These are phyloP conservation scores for Patiria miniata DNA, from an alignment of 35 echinoderm and acorn worm species.

Conservation along the genomic window DNA sequence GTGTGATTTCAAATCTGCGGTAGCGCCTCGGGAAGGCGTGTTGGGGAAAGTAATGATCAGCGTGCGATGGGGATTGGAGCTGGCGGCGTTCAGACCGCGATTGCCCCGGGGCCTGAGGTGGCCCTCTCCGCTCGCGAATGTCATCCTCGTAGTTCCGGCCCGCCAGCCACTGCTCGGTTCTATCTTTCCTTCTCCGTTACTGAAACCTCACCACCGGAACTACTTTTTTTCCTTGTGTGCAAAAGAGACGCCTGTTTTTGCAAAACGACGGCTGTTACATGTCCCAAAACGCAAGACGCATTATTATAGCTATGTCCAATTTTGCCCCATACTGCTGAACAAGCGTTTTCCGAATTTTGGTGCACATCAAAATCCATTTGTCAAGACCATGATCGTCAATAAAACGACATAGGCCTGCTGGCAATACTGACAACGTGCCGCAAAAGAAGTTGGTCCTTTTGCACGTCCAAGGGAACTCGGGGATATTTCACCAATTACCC, in stretches of 20 bases:
- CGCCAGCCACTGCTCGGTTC: background rate
- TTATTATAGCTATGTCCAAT: background rate
- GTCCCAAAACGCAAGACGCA: background rate
- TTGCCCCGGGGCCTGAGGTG: slow-evolving; percentile 7
- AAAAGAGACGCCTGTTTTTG: background rate
- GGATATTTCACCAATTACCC: too few relatives aligned
- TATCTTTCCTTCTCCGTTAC: background rate
- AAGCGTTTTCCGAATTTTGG: background rate
- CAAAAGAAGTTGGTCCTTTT: too few relatives aligned
- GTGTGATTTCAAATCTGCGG: background rate
- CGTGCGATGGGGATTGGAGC: background rate
- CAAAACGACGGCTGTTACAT: background rate
- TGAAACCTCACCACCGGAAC: slow-evolving; percentile 24
- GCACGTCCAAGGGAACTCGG: too few relatives aligned
- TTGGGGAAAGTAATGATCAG: background rate
- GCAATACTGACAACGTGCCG: too few relatives aligned
- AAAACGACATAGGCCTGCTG: too few relatives aligned
- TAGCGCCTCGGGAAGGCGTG: background rate
- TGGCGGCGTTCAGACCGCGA: background rate
- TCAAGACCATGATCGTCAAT: background rate
- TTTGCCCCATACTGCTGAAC: background rate
- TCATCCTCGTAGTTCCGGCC: background rate
- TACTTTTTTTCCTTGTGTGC: background rate
- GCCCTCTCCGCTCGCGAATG: background rate
- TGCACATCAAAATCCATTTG: background rate